Evolutionary conservation across 2,888 invertebrate species (phyloP).

Genomic region (Osedax frankpressi): DNA sequence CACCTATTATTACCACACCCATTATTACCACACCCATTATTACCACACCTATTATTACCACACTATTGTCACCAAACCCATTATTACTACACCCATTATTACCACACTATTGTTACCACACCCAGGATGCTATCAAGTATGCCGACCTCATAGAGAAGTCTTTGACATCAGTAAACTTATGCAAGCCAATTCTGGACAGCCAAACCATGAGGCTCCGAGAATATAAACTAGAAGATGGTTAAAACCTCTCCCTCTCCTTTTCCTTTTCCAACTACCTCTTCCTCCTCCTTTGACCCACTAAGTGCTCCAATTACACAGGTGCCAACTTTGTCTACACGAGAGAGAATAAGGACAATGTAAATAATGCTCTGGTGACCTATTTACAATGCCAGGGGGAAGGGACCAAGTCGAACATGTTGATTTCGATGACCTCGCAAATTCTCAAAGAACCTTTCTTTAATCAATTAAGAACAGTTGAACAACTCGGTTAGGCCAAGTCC

Average conservation of each 20-base stretch:
- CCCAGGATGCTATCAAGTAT: neutral
- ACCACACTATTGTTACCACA: too few relatives aligned
- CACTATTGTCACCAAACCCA: too few relatives aligned
- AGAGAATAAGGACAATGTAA: constrained; percentile 70
- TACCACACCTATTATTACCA: too few relatives aligned
- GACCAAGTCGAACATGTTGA: constrained; percentile 56
- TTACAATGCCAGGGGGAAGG: constrained; percentile 67
- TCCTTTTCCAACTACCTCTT: neutral
- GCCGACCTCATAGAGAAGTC: neutral
- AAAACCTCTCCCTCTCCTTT: neutral
- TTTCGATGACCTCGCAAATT: constrained; percentile 76
- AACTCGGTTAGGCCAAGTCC: constrained; percentile 52
- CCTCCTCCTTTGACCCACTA: neutral
- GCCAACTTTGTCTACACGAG: constrained; percentile 56
- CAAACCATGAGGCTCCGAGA: neutral
- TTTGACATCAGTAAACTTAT: neutral
- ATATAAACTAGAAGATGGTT: neutral
- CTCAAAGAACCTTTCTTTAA: constrained; percentile 82
- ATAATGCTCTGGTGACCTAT: constrained; percentile 73
- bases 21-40: too few relatives aligned
- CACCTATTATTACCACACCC: too few relatives aligned
- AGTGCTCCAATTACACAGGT: constrained; percentile 34
- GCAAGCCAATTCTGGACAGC: neutral
- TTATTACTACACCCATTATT: too few relatives aligned
- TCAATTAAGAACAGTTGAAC: constrained; percentile 66